phyloP scores from a whole-genome alignment of 2,113 vertebrate genomes.

The Castor canadensis region DNA sequence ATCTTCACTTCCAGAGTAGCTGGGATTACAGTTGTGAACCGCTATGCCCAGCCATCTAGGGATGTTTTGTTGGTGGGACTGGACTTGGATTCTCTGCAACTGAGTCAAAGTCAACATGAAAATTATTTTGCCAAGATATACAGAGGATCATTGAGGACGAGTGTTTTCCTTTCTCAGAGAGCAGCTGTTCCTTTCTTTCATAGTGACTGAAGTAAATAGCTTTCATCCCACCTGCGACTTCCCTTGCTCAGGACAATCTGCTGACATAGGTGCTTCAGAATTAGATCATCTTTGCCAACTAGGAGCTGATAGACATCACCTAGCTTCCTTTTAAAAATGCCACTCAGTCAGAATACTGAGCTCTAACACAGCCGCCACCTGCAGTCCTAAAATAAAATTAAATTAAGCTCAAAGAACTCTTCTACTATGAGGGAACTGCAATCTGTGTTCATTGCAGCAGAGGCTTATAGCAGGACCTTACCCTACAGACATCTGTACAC shows the following conservation, averaged over 20 bases:
- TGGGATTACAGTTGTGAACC: too few relatives aligned
- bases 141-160: background rate
- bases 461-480: background rate
- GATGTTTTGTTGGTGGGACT: background rate
- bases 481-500: too few relatives aligned
- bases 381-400: background rate
- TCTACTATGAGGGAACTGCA: background rate
- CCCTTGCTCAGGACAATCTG: background rate
- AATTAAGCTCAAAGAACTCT: background rate
- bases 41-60: too few relatives aligned
- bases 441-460: background rate
- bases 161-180: background rate
- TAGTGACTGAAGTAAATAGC: background rate
- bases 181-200: background rate
- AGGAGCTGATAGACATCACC: background rate
- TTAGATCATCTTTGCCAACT: background rate
- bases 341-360: background rate
- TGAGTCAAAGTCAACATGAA: background rate
- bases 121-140: background rate
- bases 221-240: background rate
- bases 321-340: conserved; percentile 6
- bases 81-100: background rate
- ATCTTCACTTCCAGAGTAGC: too few relatives aligned
- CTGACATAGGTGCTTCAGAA: background rate
- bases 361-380: background rate